A percentile compares a stretch with the other conserved stretches of the same genome.
These are phyloP conservation scores for Heliconius hermathena DNA, from an alignment of 1,140 invertebrate genomes.

Conservation along the genomic window DNA sequence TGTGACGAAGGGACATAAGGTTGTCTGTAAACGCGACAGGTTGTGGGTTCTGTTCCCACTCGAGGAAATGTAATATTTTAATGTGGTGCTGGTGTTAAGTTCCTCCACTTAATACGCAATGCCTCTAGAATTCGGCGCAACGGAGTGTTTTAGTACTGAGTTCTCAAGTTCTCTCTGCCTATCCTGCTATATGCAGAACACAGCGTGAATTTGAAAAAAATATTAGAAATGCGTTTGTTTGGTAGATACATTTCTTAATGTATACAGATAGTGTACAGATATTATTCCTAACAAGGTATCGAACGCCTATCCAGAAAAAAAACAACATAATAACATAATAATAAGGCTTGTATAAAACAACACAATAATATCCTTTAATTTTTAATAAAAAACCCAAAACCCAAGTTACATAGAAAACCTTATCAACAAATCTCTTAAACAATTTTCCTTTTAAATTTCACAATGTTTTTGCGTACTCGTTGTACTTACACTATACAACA, in stretches of 20 bases:
- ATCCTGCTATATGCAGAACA: too few species aligned
- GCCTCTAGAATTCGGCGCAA: too few species aligned
- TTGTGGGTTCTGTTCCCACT: too few species aligned
- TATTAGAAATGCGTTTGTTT: background rate
- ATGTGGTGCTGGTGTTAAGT: too few species aligned
- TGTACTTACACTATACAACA: background rate
- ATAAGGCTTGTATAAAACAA: background rate
- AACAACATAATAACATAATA: background rate
- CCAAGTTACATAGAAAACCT: background rate
- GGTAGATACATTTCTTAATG: background rate
- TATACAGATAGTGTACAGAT: background rate
- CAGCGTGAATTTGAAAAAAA: too few species aligned
- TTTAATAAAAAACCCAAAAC: background rate
- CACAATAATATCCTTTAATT: background rate
- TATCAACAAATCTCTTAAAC: slow-evolving; percentile 9
- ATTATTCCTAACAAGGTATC: background rate
- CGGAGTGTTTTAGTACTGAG: too few species aligned
- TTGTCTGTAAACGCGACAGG: too few species aligned
- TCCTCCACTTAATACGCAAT: too few species aligned
- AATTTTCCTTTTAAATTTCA: slow-evolving; percentile 10
- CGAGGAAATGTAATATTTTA: too few species aligned
- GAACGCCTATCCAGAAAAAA: background rate
- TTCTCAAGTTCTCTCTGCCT: too few species aligned
- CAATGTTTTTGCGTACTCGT: background rate
- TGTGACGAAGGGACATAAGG: too few species aligned